Percentiles rank a stretch among this genome's conserved stretches.
Evolutionary conservation across 2,888 invertebrate species (phyloP).

Genomic region (Pyrrhosoma nymphula): DNA sequence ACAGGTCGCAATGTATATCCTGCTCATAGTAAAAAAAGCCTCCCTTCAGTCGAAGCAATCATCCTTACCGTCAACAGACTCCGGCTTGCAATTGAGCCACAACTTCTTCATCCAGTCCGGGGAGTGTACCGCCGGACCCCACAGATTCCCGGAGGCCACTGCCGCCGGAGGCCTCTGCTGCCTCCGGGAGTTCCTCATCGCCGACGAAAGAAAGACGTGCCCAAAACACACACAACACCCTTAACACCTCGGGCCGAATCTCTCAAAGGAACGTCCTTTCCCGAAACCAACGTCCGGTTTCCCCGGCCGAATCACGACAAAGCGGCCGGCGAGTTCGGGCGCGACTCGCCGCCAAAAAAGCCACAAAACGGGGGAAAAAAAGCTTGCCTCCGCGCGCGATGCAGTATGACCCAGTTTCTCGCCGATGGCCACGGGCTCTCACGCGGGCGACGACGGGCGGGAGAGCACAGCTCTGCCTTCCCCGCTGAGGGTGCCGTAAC

Average conservation of each 20-base stretch:
- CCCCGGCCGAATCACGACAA: not conserved
- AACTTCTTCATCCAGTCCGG: conserved; percentile 50
- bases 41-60: not conserved
- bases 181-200: conserved; percentile 40
- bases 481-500: not conserved
- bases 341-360: not conserved
- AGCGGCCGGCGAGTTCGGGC: not conserved
- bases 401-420: conserved; percentile 4
- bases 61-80: conserved; percentile 47
- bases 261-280: not conserved
- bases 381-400: not conserved
- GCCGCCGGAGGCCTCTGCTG: conserved; percentile 30
- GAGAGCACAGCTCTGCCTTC: not conserved
- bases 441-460: not conserved
- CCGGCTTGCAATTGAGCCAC: conserved; percentile 44
- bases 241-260: not conserved
- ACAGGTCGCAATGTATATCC: not conserved
- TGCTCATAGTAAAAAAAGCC: not conserved
- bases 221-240: not conserved
- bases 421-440: not conserved
- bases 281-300: not conserved
- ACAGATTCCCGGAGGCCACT: conserved; percentile 19
- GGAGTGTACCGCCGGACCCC: not conserved
- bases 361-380: not conserved
- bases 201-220: not conserved